Percentiles rank a stretch among this genome's conserved stretches.
Conservation (phyloP, 2,888 invertebrate species). For the Plebejus anna region DNA sequence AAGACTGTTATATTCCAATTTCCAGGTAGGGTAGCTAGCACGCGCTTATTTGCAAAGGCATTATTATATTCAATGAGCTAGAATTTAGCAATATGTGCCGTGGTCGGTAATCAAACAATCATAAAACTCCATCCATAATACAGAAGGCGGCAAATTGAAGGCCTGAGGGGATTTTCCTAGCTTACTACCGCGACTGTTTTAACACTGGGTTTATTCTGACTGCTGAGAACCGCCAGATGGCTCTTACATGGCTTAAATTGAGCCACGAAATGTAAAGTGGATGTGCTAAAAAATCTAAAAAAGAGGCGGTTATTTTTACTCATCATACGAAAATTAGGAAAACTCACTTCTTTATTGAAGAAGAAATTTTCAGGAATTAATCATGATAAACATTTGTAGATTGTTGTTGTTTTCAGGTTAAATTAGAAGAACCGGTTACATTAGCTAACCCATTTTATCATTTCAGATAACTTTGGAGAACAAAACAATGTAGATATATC, state of each 20-base stretch:
- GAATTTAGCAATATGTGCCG: constrained; percentile 9
- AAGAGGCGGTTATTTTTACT: not conserved
- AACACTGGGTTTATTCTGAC: constrained; percentile 55
- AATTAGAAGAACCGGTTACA: too few relatives aligned
- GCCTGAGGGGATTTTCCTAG: constrained; percentile 52
- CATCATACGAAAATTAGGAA: too few relatives aligned
- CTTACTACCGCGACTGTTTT: constrained; percentile 50
- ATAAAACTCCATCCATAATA: constrained; percentile 51
- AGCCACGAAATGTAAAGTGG: constrained; percentile 38
- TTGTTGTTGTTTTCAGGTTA: too few relatives aligned
- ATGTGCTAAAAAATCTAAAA: constrained; percentile 39
- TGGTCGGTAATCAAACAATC: constrained; percentile 46
- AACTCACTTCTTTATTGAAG: too few relatives aligned
- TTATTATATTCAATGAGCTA: constrained; percentile 8
- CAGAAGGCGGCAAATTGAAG: constrained; percentile 61
- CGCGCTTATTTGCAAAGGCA: not conserved
- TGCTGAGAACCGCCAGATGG: constrained; percentile 70
- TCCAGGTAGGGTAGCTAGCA: not conserved
- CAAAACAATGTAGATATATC: too few relatives aligned
- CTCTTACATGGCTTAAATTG: constrained; percentile 46
- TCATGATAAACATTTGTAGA: too few relatives aligned
- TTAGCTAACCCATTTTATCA: too few relatives aligned
- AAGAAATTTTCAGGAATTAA: too few relatives aligned
- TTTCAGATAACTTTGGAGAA: too few relatives aligned
- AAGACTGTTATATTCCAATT: not conserved